Percentiles rank a stretch among this genome's conserved stretches.
Evolutionary conservation across 2,888 invertebrate species (phyloP).

Genomic region (Apoderus coryli): DNA sequence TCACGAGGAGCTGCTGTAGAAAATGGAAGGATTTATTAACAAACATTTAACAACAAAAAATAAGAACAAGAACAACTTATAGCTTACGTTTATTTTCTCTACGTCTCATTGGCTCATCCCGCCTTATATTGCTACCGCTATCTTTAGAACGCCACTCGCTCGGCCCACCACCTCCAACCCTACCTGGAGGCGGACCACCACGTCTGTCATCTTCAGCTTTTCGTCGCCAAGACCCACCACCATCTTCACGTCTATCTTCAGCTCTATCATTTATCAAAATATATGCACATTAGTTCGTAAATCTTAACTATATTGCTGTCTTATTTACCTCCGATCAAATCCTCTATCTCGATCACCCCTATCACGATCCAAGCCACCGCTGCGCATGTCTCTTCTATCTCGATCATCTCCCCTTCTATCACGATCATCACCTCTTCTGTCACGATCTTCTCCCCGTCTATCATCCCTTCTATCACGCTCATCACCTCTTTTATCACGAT

Average conservation of each 20-base stretch:
- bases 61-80: too few species aligned
- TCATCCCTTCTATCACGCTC: conserved; percentile 13
- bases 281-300: conserved; percentile 7
- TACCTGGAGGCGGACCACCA: conserved; percentile 12
- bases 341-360: conserved; percentile 8
- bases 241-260: conserved; percentile 8
- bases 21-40: too few species aligned
- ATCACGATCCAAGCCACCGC: conserved; percentile 5
- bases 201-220: conserved; percentile 14
- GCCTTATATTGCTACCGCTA: conserved; percentile 10
- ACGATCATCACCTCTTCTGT: conserved; percentile 11
- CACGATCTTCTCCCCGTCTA: conserved; percentile 12
- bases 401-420: conserved; percentile 10
- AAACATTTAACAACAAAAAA: conserved; percentile 1
- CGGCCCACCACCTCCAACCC: conserved; percentile 17
- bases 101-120: conserved; percentile 18
- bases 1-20: too few species aligned
- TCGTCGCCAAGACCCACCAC: conserved; percentile 13
- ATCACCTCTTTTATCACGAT: conserved; percentile 7
- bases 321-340: not conserved
- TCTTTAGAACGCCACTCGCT: conserved; percentile 13
- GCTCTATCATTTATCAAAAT: too few species aligned
- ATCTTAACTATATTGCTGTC: conserved; percentile 2
- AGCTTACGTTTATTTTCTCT: too few species aligned
- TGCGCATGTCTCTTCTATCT: conserved; percentile 6